Percentiles rank a stretch among this genome's conserved stretches.
Conservation (phyloP, 2,888 invertebrate genomes). For the Melinopterus prodromus region DNA sequence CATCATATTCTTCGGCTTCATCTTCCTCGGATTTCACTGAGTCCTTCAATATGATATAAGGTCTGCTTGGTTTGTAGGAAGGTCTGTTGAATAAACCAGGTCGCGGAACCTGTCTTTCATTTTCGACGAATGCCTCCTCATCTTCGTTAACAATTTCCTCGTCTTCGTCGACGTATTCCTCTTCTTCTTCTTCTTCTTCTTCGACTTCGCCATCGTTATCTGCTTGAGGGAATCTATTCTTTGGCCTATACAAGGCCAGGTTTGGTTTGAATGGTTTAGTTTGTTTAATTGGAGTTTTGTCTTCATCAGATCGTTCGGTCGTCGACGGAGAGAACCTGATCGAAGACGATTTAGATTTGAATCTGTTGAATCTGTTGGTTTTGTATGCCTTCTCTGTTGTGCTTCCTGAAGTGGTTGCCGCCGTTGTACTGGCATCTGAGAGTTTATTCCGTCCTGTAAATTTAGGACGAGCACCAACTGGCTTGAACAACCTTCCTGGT, state of each 20-base stretch:
- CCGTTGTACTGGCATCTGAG: constrained; percentile 28
- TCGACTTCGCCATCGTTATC: constrained; percentile 51
- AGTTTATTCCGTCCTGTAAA: constrained; percentile 32
- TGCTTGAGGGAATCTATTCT: constrained; percentile 25
- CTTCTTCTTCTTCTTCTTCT: constrained; percentile 35
- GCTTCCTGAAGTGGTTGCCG: constrained; percentile 18
- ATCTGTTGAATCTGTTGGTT: constrained; percentile 30
- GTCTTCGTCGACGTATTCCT: constrained; percentile 34
- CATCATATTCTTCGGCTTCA: constrained; percentile 43
- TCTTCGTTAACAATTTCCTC: constrained; percentile 28
- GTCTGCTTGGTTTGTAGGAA: constrained; percentile 26
- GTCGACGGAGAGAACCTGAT: constrained; percentile 22
- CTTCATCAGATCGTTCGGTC: constrained; percentile 28
- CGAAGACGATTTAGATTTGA: constrained; percentile 24
- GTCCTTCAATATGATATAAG: constrained; percentile 31
- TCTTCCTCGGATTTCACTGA: constrained; percentile 28
- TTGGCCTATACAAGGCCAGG: constrained; percentile 6
- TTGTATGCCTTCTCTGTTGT: constrained; percentile 22
- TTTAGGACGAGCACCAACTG: constrained; percentile 57
- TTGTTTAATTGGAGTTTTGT: not conserved
- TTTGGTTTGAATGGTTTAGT: not conserved
- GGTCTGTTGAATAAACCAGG: constrained; percentile 29
- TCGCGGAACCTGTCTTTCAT: constrained; percentile 26
- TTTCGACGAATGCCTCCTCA: constrained; percentile 26
- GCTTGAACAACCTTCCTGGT: constrained; percentile 52